Percentiles rank a stretch among this genome's conserved stretches.
Conservation (phyloP, 2,113 vertebrate species). For the Carollia perspicillata region DNA sequence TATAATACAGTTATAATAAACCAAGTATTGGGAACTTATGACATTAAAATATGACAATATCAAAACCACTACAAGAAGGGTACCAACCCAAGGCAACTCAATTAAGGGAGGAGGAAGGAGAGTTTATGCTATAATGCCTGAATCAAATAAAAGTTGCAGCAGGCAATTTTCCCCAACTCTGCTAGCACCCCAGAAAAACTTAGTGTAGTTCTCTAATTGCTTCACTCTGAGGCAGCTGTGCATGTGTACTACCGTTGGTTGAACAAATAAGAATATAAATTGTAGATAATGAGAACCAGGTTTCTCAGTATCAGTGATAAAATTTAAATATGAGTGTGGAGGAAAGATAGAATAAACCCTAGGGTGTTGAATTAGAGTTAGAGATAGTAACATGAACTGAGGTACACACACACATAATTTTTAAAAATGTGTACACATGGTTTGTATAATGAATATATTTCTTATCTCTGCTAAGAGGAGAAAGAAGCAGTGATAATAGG, state of each 20-base stretch:
- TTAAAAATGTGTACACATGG: background rate
- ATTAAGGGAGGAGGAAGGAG: background rate
- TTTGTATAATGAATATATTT: background rate
- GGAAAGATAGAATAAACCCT: background rate
- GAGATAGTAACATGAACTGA: background rate
- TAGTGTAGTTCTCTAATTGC: background rate
- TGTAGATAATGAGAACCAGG: background rate
- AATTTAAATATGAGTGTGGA: background rate
- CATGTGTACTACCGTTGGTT: background rate
- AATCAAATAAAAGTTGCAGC: background rate
- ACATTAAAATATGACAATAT: background rate
- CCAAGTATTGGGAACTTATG: background rate
- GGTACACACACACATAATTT: background rate
- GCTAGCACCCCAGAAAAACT: background rate
- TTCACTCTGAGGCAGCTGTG: background rate
- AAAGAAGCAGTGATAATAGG: background rate
- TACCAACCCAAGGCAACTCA: background rate
- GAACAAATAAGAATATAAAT: slow-evolving; percentile 9
- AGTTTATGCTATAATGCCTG: background rate
- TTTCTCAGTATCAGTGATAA: background rate
- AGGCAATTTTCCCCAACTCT: background rate
- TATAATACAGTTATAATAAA: background rate
- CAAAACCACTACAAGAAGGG: background rate
- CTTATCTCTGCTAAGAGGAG: background rate
- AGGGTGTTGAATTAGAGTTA: background rate